These are phyloP conservation scores for Acromyrmex echinatior DNA, from an alignment of 1,140 invertebrate species.

Conservation along the genomic window DNA sequence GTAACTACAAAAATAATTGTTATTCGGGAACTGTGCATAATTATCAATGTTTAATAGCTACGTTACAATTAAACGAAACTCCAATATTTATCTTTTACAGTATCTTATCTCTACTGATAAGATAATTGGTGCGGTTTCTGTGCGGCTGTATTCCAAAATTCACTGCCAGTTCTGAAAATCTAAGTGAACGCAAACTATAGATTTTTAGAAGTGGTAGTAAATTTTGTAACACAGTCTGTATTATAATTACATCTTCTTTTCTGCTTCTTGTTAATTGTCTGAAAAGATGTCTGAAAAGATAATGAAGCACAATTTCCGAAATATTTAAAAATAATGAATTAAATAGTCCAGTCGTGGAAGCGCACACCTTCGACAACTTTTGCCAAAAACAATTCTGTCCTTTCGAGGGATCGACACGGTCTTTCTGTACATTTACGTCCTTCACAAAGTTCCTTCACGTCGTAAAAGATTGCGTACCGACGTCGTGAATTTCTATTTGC, in stretches of 20 bases:
- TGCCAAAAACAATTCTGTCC: constrained; percentile 74
- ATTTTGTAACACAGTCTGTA: background rate
- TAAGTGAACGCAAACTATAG: too few relatives aligned
- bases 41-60: background rate
- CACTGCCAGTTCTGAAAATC: too few relatives aligned
- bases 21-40: constrained; percentile 30
- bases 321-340: constrained; percentile 16
- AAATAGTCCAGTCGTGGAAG: constrained; percentile 48
- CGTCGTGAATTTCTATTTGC: constrained; percentile 10
- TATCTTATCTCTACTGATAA: background rate
- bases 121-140: constrained; percentile 9
- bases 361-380: constrained; percentile 65
- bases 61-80: background rate
- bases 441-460: constrained; percentile 75
- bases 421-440: constrained; percentile 72
- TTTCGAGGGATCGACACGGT: constrained; percentile 58
- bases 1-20: constrained; percentile 19
- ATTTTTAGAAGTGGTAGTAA: too few relatives aligned
- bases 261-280: background rate
- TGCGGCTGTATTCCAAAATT: background rate
- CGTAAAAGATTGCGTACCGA: constrained; percentile 30
- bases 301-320: constrained; percentile 24
- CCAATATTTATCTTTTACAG: background rate
- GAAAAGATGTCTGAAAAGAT: background rate
- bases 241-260: constrained; percentile 10